These are phyloP conservation scores for Xanthia togata DNA, from an alignment of 2,888 invertebrate species.

Conservation along the genomic window DNA sequence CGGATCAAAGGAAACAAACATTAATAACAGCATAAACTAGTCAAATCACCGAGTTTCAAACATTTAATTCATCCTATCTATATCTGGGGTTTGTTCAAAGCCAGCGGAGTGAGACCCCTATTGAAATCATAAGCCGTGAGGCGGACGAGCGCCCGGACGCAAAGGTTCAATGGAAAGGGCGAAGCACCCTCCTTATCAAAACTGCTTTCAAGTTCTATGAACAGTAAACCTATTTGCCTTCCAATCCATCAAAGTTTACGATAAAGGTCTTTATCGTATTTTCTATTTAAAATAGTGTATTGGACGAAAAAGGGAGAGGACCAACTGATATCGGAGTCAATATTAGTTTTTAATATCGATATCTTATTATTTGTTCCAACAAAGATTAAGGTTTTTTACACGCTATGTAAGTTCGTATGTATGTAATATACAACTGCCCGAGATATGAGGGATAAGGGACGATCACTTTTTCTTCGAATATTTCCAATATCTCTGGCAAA, in stretches of 20 bases:
- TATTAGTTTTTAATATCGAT: conserved; percentile 68
- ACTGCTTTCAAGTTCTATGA: conserved; percentile 75
- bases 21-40: conserved; percentile 60
- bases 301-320: conserved; percentile 55
- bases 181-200: conserved; percentile 74
- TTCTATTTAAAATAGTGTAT: conserved; percentile 67
- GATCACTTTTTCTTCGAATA: conserved; percentile 36
- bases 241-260: conserved; percentile 75
- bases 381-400: conserved; percentile 60
- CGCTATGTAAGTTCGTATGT: conserved; percentile 30
- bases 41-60: conserved; percentile 59
- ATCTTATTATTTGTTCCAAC: conserved; percentile 56
- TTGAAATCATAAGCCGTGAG: conserved; percentile 71
- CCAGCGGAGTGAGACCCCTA: conserved; percentile 67
- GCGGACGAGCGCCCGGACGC: conserved; percentile 63
- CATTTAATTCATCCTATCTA: conserved; percentile 65
- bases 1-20: conserved; percentile 63
- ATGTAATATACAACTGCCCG: conserved; percentile 41
- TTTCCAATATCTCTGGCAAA: conserved; percentile 60
- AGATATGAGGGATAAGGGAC: conserved; percentile 46
- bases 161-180: conserved; percentile 71
- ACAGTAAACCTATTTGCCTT: conserved; percentile 74
- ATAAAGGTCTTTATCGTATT: conserved; percentile 70
- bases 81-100: conserved; percentile 65
- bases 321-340: conserved; percentile 60